Conservation (phyloP, 2,797 vertebrate species). For the Anolis apletophallus region DNA sequence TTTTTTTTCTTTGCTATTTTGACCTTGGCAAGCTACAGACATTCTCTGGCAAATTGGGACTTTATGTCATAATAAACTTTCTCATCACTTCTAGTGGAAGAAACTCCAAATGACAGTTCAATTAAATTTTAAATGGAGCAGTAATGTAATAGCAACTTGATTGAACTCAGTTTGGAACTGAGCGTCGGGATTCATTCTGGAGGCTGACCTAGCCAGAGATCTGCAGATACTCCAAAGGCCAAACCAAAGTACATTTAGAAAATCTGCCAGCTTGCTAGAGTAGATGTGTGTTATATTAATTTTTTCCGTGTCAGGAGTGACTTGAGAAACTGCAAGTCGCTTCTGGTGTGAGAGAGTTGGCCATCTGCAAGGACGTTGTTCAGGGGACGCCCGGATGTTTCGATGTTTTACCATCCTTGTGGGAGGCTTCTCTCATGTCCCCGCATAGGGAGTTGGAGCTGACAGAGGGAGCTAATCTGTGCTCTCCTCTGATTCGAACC, state of each 20-base stretch:
- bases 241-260: not conserved
- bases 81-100: slow-evolving; percentile 8
- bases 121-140: slow-evolving; percentile 19
- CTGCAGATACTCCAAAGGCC: not conserved
- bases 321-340: no score
- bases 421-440: no score
- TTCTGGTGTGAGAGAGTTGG: no score
- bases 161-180: not conserved
- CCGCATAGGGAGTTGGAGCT: no score
- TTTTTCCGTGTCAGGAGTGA: no score
- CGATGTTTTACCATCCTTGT: no score
- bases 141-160: slow-evolving; percentile 15
- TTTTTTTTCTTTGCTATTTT: not conserved
- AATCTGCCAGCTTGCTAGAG: not conserved
- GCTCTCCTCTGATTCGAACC: no score
- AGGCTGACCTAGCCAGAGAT: not conserved
- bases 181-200: not conserved
- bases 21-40: slow-evolving; percentile 3
- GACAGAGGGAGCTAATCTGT: no score
- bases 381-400: no score
- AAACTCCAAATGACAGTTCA: slow-evolving; percentile 20
- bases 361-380: no score
- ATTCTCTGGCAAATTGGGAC: slow-evolving; percentile 1
- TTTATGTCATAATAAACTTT: slow-evolving; percentile 20
- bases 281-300: not conserved